phyloP scores from a whole-genome alignment of 2,888 invertebrate species.

The Muscina levida region DNA sequence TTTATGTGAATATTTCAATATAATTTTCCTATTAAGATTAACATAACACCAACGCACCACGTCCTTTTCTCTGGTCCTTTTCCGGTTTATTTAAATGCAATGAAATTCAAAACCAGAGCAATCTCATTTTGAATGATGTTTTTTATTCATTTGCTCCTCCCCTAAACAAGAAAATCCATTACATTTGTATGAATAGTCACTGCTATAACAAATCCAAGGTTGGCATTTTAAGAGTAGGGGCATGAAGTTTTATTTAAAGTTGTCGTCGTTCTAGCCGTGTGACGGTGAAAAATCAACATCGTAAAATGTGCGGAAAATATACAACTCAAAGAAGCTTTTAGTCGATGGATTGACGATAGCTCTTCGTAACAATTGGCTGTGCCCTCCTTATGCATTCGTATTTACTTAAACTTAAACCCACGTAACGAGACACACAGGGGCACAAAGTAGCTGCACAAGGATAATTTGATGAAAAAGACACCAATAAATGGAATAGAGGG shows the following conservation, averaged over 20 bases:
- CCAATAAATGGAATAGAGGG: slow-evolving; percentile 27
- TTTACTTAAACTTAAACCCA: neutral
- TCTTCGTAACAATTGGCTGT: neutral
- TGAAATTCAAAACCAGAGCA: slow-evolving; percentile 5
- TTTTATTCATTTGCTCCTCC: neutral
- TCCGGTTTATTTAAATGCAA: slow-evolving; percentile 25
- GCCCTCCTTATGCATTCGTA: neutral
- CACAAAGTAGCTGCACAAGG: slow-evolving; percentile 43
- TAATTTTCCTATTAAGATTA: slow-evolving; percentile 15
- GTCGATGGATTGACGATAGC: slow-evolving; percentile 58
- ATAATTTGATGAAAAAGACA: slow-evolving; percentile 43
- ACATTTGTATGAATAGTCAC: slow-evolving; percentile 14
- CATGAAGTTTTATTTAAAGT: slow-evolving; percentile 25
- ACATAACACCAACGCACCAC: slow-evolving; percentile 17
- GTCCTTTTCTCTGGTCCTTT: slow-evolving; percentile 4
- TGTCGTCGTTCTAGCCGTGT: slow-evolving; percentile 35
- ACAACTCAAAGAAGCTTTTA: slow-evolving; percentile 50
- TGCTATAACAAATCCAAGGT: neutral
- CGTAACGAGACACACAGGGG: slow-evolving; percentile 21
- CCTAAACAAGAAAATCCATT: slow-evolving; percentile 12
- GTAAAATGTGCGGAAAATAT: slow-evolving; percentile 44
- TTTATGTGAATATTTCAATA: neutral
- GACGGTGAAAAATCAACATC: slow-evolving; percentile 36
- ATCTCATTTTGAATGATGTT: slow-evolving; percentile 27
- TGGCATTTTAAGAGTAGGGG: slow-evolving; percentile 26